Evolutionary conservation across 2,113 vertebrate species (phyloP).

Genomic region (Sceloporus tristichus): DNA sequence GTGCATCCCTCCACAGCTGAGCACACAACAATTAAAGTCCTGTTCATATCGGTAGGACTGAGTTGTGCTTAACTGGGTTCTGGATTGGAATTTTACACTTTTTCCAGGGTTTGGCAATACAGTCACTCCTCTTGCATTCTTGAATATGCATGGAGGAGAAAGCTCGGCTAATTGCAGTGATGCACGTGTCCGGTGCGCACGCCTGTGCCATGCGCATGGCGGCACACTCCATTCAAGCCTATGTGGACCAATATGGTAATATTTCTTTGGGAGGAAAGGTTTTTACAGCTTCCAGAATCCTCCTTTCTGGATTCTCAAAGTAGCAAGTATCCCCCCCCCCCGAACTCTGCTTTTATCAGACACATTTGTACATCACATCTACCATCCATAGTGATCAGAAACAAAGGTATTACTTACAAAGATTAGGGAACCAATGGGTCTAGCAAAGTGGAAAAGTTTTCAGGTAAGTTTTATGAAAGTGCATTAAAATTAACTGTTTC

Average conservation of each 20-base stretch:
- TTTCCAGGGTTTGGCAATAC: too few species aligned
- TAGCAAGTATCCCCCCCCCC: too few species aligned
- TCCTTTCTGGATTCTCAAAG: too few species aligned
- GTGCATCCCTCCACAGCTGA: background rate
- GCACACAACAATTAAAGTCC: background rate
- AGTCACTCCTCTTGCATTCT: too few species aligned
- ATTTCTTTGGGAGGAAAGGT: too few species aligned
- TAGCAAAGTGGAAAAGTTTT: slow-evolving; percentile 6
- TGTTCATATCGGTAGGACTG: background rate
- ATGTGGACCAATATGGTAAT: too few species aligned
- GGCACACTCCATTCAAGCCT: too few species aligned
- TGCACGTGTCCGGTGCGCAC: too few species aligned
- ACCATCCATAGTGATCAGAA: slow-evolving; percentile 1
- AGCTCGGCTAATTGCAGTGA: too few species aligned
- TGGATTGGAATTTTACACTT: background rate
- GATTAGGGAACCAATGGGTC: background rate
- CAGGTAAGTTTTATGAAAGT: slow-evolving; percentile 20
- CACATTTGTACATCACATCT: slow-evolving; percentile 11
- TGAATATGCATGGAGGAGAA: too few species aligned
- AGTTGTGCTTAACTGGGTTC: background rate
- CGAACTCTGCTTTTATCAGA: background rate
- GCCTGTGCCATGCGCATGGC: too few species aligned
- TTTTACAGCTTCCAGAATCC: too few species aligned
- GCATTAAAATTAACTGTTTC: slow-evolving; percentile 28
- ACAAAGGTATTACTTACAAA: background rate